Conservation (phyloP, 1,140 invertebrate genomes). For the Plectrocnemia conspersa region DNA sequence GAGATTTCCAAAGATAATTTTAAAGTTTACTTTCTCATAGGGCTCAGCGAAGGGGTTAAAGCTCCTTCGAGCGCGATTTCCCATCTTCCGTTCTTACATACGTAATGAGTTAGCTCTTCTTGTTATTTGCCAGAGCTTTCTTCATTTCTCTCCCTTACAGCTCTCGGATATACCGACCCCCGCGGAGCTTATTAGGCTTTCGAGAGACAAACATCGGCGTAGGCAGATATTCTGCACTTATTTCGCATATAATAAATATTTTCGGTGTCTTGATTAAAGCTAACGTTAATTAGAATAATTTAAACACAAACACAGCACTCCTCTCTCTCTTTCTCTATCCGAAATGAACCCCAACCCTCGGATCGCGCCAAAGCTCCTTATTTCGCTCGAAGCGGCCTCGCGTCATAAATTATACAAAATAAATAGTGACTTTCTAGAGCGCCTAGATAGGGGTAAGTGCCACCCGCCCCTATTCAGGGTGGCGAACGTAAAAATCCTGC, state of each 20-base stretch:
- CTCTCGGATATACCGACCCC: not conserved
- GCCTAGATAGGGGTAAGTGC: no score
- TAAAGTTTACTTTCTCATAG: slow-evolving; percentile 22
- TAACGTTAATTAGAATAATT: slow-evolving; percentile 23
- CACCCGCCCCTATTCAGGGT: no score
- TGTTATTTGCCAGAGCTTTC: slow-evolving; percentile 22
- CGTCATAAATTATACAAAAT: slow-evolving; percentile 26
- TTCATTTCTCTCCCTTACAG: slow-evolving; percentile 3
- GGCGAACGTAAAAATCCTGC: no score
- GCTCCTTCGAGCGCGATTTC: not conserved
- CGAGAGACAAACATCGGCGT: not conserved
- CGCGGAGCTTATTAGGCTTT: not conserved
- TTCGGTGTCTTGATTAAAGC: no score
- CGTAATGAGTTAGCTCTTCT: slow-evolving; percentile 22
- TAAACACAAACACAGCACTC: slow-evolving; percentile 18
- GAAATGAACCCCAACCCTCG: slow-evolving; percentile 22
- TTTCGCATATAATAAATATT: not conserved
- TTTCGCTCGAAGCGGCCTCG: slow-evolving; percentile 20
- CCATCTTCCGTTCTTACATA: slow-evolving; percentile 19
- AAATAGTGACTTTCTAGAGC: slow-evolving; percentile 27
- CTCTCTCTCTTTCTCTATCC: no score
- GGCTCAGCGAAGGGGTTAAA: not conserved
- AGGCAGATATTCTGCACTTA: not conserved
- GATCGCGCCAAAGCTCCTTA: slow-evolving; percentile 23
- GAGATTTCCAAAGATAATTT: slow-evolving; percentile 16